A percentile compares a stretch with the other conserved stretches of the same genome.
phyloP scores from a whole-genome alignment of 2,888 invertebrate species.

The Oxytorus armatus region DNA sequence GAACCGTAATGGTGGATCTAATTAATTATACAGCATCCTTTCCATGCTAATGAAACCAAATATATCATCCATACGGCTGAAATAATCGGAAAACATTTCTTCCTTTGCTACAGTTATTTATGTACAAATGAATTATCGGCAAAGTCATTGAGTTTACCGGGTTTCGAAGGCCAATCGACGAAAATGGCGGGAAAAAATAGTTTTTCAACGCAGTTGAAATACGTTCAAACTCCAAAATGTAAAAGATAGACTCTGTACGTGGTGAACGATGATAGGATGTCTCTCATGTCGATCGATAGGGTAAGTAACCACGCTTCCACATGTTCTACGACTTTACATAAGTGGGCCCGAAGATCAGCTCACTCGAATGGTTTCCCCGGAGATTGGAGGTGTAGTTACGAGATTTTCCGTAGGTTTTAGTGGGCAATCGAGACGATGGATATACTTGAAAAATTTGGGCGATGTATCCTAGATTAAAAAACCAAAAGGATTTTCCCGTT shows the following conservation, averaged over 20 bases:
- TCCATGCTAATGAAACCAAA: constrained; percentile 2
- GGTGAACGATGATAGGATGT: constrained; percentile 17
- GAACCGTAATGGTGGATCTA: constrained; percentile 12
- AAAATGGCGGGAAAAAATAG: constrained; percentile 4
- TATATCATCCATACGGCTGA: neutral
- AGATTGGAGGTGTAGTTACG: constrained; percentile 38
- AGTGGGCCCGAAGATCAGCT: constrained; percentile 46
- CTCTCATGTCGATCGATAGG: constrained; percentile 51
- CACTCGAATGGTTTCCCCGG: constrained; percentile 44
- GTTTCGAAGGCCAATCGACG: constrained; percentile 7
- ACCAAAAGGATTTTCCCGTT: constrained; percentile 13
- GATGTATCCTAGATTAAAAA: neutral
- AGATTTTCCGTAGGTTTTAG: constrained; percentile 14
- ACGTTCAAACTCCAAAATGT: constrained; percentile 15
- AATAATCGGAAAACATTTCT: neutral
- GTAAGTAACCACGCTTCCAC: constrained; percentile 40
- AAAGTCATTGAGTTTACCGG: neutral
- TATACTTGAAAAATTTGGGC: neutral
- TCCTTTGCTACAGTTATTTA: neutral
- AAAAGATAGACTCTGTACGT: neutral
- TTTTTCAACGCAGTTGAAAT: constrained; percentile 10
- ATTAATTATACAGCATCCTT: constrained; percentile 22
- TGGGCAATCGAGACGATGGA: neutral
- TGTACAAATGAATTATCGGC: neutral
- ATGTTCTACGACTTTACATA: neutral